Conservation (phyloP, 2,888 invertebrate genomes). For the Automeris io region DNA sequence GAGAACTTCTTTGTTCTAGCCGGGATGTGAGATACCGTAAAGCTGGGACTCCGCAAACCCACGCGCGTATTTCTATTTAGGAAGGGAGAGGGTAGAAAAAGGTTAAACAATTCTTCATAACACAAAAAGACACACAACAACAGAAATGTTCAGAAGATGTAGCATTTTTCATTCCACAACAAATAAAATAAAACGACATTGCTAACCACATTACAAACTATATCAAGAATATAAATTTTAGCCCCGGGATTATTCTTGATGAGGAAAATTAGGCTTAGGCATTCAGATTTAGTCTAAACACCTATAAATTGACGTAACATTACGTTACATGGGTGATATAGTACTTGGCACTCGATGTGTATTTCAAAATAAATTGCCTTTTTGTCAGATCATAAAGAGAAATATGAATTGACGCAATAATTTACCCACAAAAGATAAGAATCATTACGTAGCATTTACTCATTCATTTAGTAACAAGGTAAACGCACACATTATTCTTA, state of each 20-base stretch:
- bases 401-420: conserved; percentile 13
- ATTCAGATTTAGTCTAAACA: neutral
- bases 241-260: neutral
- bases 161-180: too few species aligned
- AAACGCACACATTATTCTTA: too few species aligned
- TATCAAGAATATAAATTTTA: neutral
- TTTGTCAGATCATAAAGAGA: conserved; percentile 37
- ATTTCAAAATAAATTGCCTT: conserved; percentile 27
- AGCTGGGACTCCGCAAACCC: too few species aligned
- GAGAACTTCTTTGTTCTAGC: too few species aligned
- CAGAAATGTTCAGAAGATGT: too few species aligned
- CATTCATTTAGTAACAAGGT: too few species aligned
- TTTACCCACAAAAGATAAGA: conserved; percentile 8
- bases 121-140: too few species aligned
- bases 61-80: too few species aligned
- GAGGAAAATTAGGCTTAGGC: conserved; percentile 3
- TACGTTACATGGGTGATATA: conserved; percentile 13
- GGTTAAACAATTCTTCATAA: too few species aligned
- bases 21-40: too few species aligned
- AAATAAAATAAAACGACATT: neutral
- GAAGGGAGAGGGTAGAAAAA: too few species aligned
- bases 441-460: conserved; percentile 15
- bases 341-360: conserved; percentile 18
- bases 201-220: neutral
- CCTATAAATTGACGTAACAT: conserved; percentile 4